phyloP scores from a whole-genome alignment of 2,888 invertebrate genomes.

The Zaprionus bogoriensis region DNA sequence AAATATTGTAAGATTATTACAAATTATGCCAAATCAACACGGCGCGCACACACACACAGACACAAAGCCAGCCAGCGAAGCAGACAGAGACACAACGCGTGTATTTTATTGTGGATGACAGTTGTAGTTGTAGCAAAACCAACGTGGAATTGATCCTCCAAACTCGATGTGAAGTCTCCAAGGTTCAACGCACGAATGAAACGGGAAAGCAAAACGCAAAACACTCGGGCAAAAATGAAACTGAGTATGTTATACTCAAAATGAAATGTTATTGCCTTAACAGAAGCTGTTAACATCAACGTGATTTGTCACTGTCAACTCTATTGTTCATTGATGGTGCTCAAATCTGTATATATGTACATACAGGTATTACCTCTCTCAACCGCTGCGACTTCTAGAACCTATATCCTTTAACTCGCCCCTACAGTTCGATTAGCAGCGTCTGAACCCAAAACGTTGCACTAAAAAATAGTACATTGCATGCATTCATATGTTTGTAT shows the following conservation, averaged over 20 bases:
- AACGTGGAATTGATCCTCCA: slow-evolving; percentile 83
- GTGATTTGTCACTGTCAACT: slow-evolving; percentile 11
- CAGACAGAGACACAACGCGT: slow-evolving; percentile 60
- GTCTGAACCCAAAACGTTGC: slow-evolving; percentile 6
- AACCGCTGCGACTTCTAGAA: no score
- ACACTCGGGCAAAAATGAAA: slow-evolving; percentile 55
- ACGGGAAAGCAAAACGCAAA: slow-evolving; percentile 47
- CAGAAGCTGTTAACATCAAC: slow-evolving; percentile 33
- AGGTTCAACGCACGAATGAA: slow-evolving; percentile 66
- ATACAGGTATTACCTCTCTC: neutral
- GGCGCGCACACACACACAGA: slow-evolving; percentile 53
- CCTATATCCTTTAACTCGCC: neutral
- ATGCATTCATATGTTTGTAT: neutral
- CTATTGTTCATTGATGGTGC: neutral
- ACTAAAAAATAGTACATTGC: slow-evolving; percentile 1
- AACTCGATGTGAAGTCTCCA: slow-evolving; percentile 82
- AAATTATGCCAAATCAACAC: slow-evolving; percentile 57
- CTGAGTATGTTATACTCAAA: slow-evolving; percentile 51
- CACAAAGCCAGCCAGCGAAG: slow-evolving; percentile 47
- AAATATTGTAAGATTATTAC: slow-evolving; percentile 44
- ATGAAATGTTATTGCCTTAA: slow-evolving; percentile 32
- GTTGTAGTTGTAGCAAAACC: slow-evolving; percentile 67
- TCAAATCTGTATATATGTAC: neutral
- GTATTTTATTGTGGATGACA: slow-evolving; percentile 56
- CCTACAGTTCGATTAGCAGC: slow-evolving; percentile 19